A percentile compares a stretch with the other conserved stretches of the same genome.
phyloP scores from a whole-genome alignment of 92 coral and sea anemone genomes.

The Actinostola sp. region DNA sequence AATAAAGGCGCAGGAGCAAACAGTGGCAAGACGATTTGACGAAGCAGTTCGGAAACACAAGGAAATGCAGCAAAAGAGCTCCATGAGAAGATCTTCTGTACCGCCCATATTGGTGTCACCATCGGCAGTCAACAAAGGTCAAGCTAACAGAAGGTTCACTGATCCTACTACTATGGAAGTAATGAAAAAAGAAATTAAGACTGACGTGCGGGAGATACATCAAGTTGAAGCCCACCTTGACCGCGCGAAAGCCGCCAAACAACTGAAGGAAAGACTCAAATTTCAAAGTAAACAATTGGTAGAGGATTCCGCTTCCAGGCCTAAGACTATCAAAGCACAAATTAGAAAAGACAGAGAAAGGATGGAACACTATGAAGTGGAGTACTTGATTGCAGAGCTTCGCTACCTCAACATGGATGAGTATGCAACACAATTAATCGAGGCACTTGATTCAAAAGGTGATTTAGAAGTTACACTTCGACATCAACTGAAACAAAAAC shows the following conservation, averaged over 20 bases:
- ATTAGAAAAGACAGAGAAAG: conserved; percentile 32
- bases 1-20: conserved; percentile 22
- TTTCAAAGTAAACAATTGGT: neutral
- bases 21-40: conserved; percentile 31
- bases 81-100: neutral
- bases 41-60: conserved; percentile 31
- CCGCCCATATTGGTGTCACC: neutral
- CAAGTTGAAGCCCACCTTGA: conserved; percentile 56
- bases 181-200: conserved; percentile 5
- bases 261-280: conserved; percentile 10
- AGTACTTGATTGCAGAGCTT: conserved; percentile 56
- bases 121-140: neutral
- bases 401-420: conserved; percentile 48
- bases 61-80: conserved; percentile 6
- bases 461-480: conserved; percentile 42
- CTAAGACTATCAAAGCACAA: conserved; percentile 17
- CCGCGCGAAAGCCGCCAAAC: conserved; percentile 57
- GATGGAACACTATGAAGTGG: conserved; percentile 51
- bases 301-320: neutral
- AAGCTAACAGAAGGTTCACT: neutral
- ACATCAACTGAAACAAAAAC: conserved; percentile 41
- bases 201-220: conserved; percentile 15
- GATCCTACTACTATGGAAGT: neutral
- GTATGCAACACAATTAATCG: conserved; percentile 45
- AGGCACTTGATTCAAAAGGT: conserved; percentile 46